These are phyloP conservation scores for Drosophila leonis DNA, from an alignment of 2,888 invertebrate species.

Conservation along the genomic window DNA sequence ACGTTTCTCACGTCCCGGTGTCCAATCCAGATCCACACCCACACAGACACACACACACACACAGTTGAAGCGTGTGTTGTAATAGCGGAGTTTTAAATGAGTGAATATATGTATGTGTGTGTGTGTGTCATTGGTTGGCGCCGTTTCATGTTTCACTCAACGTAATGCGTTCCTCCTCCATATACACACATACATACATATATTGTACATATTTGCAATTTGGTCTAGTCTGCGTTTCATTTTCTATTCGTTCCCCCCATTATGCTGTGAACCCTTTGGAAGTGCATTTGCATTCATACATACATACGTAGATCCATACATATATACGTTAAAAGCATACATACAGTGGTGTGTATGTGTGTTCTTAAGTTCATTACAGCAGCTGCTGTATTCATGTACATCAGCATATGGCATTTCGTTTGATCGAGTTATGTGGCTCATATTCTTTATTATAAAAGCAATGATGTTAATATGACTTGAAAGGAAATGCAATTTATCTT, in stretches of 20 bases:
- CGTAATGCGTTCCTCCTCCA: constrained; percentile 60
- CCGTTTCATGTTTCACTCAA: constrained; percentile 65
- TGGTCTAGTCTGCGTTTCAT: constrained; percentile 64
- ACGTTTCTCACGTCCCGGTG: constrained; percentile 65
- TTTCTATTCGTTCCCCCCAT: constrained; percentile 64
- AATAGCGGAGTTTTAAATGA: constrained; percentile 43
- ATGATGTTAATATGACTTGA: constrained; percentile 5
- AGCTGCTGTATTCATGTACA: constrained; percentile 44
- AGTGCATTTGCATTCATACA: constrained; percentile 32
- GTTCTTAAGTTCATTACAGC: constrained; percentile 27
- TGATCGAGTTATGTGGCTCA: constrained; percentile 20
- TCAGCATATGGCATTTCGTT: constrained; percentile 1
- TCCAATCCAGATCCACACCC: constrained; percentile 44
- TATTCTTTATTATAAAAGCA: constrained; percentile 11
- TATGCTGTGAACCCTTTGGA: constrained; percentile 38
- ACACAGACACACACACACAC: constrained; percentile 45
- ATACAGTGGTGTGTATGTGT: constrained; percentile 3
- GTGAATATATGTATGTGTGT: constrained; percentile 9
- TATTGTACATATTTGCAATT: constrained; percentile 42
- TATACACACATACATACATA: constrained; percentile 25
- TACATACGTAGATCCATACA: constrained; percentile 3
- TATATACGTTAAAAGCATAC: neutral
- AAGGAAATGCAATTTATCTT: neutral
- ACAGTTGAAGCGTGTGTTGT: constrained; percentile 44
- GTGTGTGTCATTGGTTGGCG: constrained; percentile 34